Evolutionary conservation across 2,888 invertebrate species (phyloP).

Genomic region (Perizoma flavofasciatum): DNA sequence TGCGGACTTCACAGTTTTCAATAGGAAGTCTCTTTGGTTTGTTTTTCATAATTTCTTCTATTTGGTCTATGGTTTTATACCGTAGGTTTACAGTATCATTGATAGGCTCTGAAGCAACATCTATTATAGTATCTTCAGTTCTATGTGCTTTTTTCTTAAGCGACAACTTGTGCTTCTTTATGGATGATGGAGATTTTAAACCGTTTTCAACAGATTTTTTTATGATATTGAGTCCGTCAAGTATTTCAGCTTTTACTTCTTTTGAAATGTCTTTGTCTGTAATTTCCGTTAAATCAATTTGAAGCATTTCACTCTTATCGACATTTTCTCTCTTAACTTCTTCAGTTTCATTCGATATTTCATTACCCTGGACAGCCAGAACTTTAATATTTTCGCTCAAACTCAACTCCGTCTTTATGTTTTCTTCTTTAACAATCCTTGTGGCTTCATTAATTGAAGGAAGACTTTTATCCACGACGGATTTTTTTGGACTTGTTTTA

Average conservation of each 20-base stretch:
- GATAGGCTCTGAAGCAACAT: background rate
- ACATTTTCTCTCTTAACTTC: background rate
- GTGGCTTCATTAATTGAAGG: background rate
- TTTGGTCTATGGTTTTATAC: slow-evolving; percentile 30
- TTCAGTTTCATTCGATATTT: too few species aligned
- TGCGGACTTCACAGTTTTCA: slow-evolving; percentile 26
- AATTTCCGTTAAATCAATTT: slow-evolving; percentile 12
- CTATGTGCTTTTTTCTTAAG: slow-evolving; percentile 17
- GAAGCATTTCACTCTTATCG: background rate
- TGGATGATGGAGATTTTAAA: slow-evolving; percentile 11
- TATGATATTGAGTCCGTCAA: slow-evolving; percentile 9
- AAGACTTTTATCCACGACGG: background rate
- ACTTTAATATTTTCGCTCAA: background rate
- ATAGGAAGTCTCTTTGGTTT: slow-evolving; percentile 26
- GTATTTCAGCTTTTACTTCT: slow-evolving; percentile 30
- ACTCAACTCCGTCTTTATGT: background rate
- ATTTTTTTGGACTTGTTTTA: background rate
- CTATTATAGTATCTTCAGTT: background rate
- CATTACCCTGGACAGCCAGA: too few species aligned
- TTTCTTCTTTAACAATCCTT: slow-evolving; percentile 4
- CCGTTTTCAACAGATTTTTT: slow-evolving; percentile 9
- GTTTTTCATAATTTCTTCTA: slow-evolving; percentile 26
- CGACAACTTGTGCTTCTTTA: slow-evolving; percentile 17
- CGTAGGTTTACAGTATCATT: slow-evolving; percentile 12
- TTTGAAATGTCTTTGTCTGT: background rate